Percentiles rank a stretch among this genome's conserved stretches.
These are phyloP conservation scores for Drosophila arizonae DNA, from an alignment of 1,140 invertebrate genomes.

Conservation along the genomic window DNA sequence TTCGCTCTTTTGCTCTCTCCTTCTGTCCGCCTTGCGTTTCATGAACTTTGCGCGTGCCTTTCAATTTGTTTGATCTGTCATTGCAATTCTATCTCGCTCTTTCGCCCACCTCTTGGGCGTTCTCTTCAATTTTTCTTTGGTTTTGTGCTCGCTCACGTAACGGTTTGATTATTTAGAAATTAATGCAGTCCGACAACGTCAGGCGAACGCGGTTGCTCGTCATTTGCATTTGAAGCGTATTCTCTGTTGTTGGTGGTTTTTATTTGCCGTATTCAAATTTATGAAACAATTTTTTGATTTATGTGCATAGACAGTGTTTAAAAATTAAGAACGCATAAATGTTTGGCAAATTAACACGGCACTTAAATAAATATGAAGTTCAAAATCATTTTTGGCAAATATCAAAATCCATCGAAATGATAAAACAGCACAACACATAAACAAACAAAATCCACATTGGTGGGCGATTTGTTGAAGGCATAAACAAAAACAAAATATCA, in stretches of 20 bases:
- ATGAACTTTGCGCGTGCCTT: conserved; percentile 41
- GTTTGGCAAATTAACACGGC: conserved; percentile 27
- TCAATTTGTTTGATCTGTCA: conserved; percentile 50
- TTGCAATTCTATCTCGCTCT: conserved; percentile 33
- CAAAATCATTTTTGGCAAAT: background rate
- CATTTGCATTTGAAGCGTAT: conserved; percentile 16
- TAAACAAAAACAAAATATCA: conserved; percentile 1
- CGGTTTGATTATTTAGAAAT: conserved; percentile 34
- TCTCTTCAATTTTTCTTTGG: conserved; percentile 6
- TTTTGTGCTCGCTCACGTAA: conserved; percentile 11
- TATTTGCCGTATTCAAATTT: conserved; percentile 3
- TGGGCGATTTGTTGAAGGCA: conserved; percentile 2
- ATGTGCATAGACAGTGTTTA: conserved; percentile 22
- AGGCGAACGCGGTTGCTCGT: background rate
- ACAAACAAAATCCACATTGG: conserved; percentile 7
- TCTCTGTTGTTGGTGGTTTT: conserved; percentile 5
- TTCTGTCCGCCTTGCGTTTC: conserved; percentile 15
- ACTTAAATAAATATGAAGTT: conserved; percentile 23
- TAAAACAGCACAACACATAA: conserved; percentile 9
- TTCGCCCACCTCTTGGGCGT: background rate
- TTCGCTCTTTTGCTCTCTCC: conserved; percentile 7
- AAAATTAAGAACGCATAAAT: conserved; percentile 37
- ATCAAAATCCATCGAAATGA: conserved; percentile 15
- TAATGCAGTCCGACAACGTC: conserved; percentile 25
- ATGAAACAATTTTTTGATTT: conserved; percentile 16